These are phyloP conservation scores for Arrhamphus sclerolepis DNA, from an alignment of 2,797 vertebrate species.

Conservation along the genomic window DNA sequence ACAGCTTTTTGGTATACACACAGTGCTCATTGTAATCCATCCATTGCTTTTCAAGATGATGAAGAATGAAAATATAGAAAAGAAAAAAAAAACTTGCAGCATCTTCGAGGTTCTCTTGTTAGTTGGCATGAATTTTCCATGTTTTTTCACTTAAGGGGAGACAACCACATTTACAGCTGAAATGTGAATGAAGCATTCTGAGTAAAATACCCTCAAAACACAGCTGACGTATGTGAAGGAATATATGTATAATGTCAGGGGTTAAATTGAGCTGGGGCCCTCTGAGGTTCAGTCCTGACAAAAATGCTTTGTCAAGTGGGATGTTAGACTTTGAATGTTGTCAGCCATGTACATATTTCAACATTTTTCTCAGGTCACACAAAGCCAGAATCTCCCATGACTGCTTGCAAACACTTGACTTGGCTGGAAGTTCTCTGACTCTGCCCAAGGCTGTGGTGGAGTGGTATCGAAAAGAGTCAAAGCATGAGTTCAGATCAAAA, in stretches of 20 bases:
- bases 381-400: no score
- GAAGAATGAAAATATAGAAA: conserved; percentile 56
- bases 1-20: conserved; percentile 58
- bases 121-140: conserved; percentile 40
- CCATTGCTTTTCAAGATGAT: conserved; percentile 57
- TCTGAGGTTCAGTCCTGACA: not conserved
- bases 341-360: no score
- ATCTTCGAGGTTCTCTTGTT: conserved; percentile 35
- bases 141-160: conserved; percentile 21
- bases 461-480: no score
- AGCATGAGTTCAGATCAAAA: no score
- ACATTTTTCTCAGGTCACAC: no score
- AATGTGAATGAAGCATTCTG: conserved; percentile 34
- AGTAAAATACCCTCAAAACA: conserved; percentile 31
- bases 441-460: no score
- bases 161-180: conserved; percentile 33
- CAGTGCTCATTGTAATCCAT: conserved; percentile 50
- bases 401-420: no score
- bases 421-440: no score
- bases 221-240: conserved; percentile 16
- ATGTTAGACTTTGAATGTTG: no score
- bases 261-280: conserved; percentile 10
- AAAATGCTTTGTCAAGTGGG: not conserved
- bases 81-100: conserved; percentile 13
- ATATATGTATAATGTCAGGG: conserved; percentile 21